These are phyloP conservation scores for Galago senegalensis DNA, from an alignment of 2,797 vertebrate genomes.

Conservation along the genomic window DNA sequence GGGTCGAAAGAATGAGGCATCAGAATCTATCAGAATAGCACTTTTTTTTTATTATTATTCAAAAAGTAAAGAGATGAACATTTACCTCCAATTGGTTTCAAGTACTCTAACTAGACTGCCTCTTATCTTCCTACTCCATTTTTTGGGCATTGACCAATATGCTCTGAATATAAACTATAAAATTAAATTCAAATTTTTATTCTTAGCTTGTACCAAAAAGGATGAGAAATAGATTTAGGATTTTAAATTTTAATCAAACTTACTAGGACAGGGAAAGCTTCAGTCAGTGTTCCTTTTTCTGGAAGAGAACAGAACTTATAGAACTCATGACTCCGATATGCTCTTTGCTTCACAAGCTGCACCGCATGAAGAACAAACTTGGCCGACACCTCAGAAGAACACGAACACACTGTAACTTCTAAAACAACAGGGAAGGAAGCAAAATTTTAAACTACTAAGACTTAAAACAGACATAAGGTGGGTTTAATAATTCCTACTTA, in stretches of 20 bases:
- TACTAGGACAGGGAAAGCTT: slow-evolving; percentile 98
- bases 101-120: background rate
- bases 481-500: background rate
- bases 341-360: slow-evolving; percentile 97
- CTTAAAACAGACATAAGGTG: background rate
- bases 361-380: slow-evolving; percentile 99
- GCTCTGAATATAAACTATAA: background rate
- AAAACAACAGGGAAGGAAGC: slow-evolving; percentile 66
- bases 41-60: background rate
- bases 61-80: background rate
- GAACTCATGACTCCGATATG: slow-evolving; percentile 98
- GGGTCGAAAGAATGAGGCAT: rapidly evolving
- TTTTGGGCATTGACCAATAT: background rate
- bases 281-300: slow-evolving; percentile 96
- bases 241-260: slow-evolving; percentile 79
- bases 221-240: background rate
- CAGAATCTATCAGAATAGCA: background rate
- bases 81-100: background rate
- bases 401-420: slow-evolving; percentile 97
- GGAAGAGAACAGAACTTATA: slow-evolving; percentile 98
- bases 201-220: background rate
- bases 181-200: background rate
- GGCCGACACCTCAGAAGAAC: slow-evolving; percentile 96
- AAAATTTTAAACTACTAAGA: background rate
- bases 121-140: slow-evolving; percentile 1